Conservation (phyloP, 2,797 vertebrate species). For the Xiphophorus birchmanni region DNA sequence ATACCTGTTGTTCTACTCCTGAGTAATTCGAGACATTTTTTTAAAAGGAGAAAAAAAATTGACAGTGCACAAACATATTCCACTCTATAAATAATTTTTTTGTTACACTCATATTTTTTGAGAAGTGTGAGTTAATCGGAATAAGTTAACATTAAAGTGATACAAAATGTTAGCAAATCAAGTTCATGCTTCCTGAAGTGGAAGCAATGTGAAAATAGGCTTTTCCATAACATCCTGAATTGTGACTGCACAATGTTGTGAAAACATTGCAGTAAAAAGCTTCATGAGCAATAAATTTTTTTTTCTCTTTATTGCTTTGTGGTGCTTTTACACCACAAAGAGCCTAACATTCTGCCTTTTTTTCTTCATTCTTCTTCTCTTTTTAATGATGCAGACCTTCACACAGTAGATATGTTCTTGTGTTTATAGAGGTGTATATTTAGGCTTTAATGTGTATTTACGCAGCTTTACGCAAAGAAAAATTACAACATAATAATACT, state of each 20-base stretch:
- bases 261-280: background rate
- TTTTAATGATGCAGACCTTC: background rate
- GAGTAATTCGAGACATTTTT: background rate
- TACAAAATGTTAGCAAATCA: background rate
- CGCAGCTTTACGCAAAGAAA: background rate
- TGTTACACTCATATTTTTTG: background rate
- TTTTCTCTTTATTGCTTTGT: background rate
- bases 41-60: background rate
- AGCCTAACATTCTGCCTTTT: background rate
- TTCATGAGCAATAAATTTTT: background rate
- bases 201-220: background rate
- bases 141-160: background rate
- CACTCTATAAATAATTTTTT: background rate
- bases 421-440: background rate
- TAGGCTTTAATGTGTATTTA: background rate
- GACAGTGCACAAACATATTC: background rate
- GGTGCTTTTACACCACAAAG: background rate
- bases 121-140: background rate
- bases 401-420: background rate
- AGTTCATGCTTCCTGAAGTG: background rate
- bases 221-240: background rate
- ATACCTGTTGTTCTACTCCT: background rate
- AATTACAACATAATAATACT: background rate
- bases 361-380: background rate
- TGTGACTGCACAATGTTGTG: background rate